Base-by-base conservation (phyloP, 1,140 invertebrate genomes). In the Acromyrmex heyeri region DNA sequence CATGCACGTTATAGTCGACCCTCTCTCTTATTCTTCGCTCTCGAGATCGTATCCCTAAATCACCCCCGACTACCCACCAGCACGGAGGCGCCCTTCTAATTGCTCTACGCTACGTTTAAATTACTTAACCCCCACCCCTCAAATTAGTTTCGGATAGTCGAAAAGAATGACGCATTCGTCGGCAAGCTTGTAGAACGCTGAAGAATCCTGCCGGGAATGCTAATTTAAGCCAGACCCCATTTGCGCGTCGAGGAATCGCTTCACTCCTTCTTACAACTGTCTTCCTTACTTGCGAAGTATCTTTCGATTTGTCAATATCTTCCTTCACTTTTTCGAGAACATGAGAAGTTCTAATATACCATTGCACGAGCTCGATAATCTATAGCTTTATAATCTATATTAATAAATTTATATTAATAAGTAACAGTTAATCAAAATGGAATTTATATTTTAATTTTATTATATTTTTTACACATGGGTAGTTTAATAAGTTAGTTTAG, bases 121-220 rank as follows among this genome's bases (percentile, higher is more conserved):
- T 94, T 93, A 95, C 93, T 94, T 95, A 93, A 88, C 90, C 92
- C 91, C 78, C 72, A 61, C 83, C 44, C 72, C 88, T 88, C 90
- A 94, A 95, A 94, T 95, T 95, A 93, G 93, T 94, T 95, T 94
- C 85, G 92, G 92, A 94, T 94, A 94, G 93, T 93, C 93, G 91
- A 94, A 95, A 94, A 94, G 94, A 94, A 94, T 93, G 89, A 93
- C 92, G 92, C 92, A 91, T 91, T 91, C 86, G 92, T 90, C 61
- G 90, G 85, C 61, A 61, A 67, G 85, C 53, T 77, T 72, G 87
- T 87, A 85, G 89, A 91, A 87, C 79, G 88, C 77, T 69, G 86
- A 92, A 93, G 91, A 93, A 91, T 92, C 93, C 86, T 88, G 79
- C 73, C 55, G 91, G 91, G 91, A 92, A 92, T 92, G 91, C 91